Percentiles rank a stretch among this genome's conserved stretches.
phyloP scores from a whole-genome alignment of 2,888 invertebrate genomes.

The Lysandra bellargus region DNA sequence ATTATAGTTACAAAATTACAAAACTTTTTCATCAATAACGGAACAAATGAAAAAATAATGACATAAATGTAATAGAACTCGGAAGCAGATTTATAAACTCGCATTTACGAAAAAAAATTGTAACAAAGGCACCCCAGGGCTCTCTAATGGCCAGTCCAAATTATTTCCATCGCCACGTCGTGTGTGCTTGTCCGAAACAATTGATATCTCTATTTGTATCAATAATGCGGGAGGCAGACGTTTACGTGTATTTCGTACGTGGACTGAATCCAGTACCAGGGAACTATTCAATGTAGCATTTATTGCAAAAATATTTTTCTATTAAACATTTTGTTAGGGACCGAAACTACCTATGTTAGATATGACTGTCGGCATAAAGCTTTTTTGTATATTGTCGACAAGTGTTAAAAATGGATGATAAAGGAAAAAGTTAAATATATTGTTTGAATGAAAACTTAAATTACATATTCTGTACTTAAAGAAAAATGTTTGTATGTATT shows the following conservation, averaged over 20 bases:
- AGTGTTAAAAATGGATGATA: background rate
- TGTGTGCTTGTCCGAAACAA: constrained; percentile 76
- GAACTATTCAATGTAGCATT: constrained; percentile 54
- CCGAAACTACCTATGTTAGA: constrained; percentile 4
- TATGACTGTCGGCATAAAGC: background rate
- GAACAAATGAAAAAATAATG: background rate
- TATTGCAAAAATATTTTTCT: constrained; percentile 51
- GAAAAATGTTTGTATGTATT: too few relatives aligned
- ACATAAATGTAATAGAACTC: background rate
- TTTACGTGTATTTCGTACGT: constrained; percentile 75
- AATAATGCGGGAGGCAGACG: constrained; percentile 75
- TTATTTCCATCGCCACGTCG: constrained; percentile 65
- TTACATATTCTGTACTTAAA: too few relatives aligned
- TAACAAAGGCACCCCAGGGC: constrained; percentile 26
- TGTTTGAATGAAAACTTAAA: background rate
- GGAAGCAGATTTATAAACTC: constrained; percentile 9
- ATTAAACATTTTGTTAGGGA: constrained; percentile 29
- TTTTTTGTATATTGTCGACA: background rate
- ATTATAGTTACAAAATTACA: background rate
- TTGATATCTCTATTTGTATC: constrained; percentile 80
- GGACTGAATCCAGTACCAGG: constrained; percentile 60
- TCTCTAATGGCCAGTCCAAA: constrained; percentile 43
- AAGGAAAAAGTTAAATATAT: background rate
- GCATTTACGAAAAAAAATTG: constrained; percentile 20
- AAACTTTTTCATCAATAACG: background rate